Evolutionary conservation across 2,888 invertebrate genomes (phyloP).

Genomic region (Microdon myrmicae): DNA sequence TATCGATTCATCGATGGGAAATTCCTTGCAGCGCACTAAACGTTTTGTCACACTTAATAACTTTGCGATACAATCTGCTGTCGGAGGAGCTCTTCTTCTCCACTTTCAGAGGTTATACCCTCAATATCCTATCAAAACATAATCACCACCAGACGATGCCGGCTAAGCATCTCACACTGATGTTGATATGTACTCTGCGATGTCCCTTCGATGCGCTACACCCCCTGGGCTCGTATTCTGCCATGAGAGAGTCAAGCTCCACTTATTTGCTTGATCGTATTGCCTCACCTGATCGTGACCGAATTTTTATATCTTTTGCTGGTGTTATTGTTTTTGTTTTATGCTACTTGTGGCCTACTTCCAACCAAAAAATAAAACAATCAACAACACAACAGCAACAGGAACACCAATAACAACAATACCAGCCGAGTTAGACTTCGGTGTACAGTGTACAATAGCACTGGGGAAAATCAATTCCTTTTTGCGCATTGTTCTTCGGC

Average conservation of each 20-base stretch:
- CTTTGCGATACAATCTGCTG: constrained; percentile 51
- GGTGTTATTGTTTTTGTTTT: constrained; percentile 18
- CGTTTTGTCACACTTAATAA: constrained; percentile 55
- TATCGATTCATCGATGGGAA: constrained; percentile 50
- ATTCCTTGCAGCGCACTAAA: constrained; percentile 52
- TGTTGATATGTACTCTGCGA: constrained; percentile 25
- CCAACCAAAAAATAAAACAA: too few relatives aligned
- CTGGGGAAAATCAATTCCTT: constrained; percentile 19
- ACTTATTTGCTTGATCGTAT: constrained; percentile 51
- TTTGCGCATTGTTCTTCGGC: constrained; percentile 36
- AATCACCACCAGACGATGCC: constrained; percentile 44
- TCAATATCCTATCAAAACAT: constrained; percentile 48
- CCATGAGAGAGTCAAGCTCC: constrained; percentile 53
- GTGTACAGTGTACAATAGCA: constrained; percentile 19
- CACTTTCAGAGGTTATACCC: constrained; percentile 46
- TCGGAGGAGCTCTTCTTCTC: constrained; percentile 30
- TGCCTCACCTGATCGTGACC: constrained; percentile 53
- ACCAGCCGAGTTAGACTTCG: constrained; percentile 5
- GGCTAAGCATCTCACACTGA: constrained; percentile 11
- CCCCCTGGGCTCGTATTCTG: constrained; percentile 14
- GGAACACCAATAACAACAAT: constrained; percentile 30
- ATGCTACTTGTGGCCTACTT: constrained; percentile 38
- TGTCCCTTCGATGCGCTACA: neutral
- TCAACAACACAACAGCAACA: too few relatives aligned
- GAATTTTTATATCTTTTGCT: constrained; percentile 33